Evolutionary conservation across 2,888 invertebrate genomes (phyloP).

Genomic region (Lottia gigantea): DNA sequence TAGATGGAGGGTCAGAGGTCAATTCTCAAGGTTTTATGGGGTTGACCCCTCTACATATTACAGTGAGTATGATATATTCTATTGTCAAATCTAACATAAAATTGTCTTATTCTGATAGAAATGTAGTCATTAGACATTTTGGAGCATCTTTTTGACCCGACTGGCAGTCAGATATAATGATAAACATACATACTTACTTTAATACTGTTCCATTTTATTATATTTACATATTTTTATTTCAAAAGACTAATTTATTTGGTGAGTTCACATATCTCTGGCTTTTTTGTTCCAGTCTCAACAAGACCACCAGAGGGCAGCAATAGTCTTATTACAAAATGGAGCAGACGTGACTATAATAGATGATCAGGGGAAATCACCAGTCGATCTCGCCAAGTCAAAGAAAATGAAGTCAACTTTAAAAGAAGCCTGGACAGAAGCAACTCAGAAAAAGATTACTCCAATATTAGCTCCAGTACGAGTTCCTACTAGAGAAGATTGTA

Average conservation of each 20-base stretch:
- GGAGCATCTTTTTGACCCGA: no score
- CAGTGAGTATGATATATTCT: constrained; percentile 44
- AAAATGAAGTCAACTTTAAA: constrained; percentile 55
- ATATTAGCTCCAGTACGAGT: constrained; percentile 50
- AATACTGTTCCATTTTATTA: no score
- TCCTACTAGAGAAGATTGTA: constrained; percentile 31
- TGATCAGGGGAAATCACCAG: constrained; percentile 60
- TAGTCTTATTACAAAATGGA: constrained; percentile 54
- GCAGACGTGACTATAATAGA: constrained; percentile 62
- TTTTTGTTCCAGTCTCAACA: constrained; percentile 57
- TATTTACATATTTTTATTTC: no score
- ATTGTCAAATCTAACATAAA: no score
- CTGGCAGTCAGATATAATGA: no score
- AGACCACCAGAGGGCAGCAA: constrained; percentile 59
- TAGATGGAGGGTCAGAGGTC: constrained; percentile 62
- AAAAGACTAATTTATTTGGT: no score
- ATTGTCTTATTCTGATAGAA: no score
- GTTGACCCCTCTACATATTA: constrained; percentile 63
- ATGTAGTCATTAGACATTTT: no score
- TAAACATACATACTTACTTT: no score
- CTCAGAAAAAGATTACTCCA: constrained; percentile 37
- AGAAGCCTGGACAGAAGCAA: constrained; percentile 61
- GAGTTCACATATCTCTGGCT: constrained; percentile 8
- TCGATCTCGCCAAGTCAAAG: constrained; percentile 62
- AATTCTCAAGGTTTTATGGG: constrained; percentile 63